A percentile compares a stretch with the other conserved stretches of the same genome.
Conservation (phyloP, 2,113 vertebrate genomes). For the Gymnorhina tibicen region DNA sequence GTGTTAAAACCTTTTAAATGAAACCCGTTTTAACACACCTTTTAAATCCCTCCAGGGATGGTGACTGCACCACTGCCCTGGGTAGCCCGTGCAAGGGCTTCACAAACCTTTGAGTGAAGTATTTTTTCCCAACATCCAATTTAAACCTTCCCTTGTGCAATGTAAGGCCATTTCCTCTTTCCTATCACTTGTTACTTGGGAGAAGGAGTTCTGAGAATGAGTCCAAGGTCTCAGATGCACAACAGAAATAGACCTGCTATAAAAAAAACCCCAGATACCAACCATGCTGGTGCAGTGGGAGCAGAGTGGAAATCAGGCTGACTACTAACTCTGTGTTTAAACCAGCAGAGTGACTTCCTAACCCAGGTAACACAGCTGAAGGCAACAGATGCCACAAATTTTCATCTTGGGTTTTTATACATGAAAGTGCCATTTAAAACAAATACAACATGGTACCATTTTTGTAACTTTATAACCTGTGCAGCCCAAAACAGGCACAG, state of each 20-base stretch:
- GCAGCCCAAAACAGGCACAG: not conserved
- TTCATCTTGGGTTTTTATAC: not conserved
- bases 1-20: not conserved
- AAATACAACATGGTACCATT: not conserved
- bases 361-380: not conserved
- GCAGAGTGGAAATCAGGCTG: not conserved
- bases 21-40: not conserved
- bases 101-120: not conserved
- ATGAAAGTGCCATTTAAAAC: not conserved
- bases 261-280: not conserved
- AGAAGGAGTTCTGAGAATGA: not conserved
- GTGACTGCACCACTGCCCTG: not conserved
- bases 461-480: not conserved
- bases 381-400: not conserved
- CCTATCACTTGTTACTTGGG: not conserved
- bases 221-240: not conserved
- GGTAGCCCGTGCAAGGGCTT: not conserved
- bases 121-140: not conserved
- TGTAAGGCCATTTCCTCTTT: not conserved
- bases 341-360: not conserved
- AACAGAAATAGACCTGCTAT: not conserved
- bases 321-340: not conserved
- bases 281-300: not conserved
- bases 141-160: not conserved
- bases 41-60: not conserved